Percentiles rank a stretch among this genome's conserved stretches.
Evolutionary conservation across 2,888 invertebrate genomes (phyloP).

Genomic region (Diabrotica balteata): DNA sequence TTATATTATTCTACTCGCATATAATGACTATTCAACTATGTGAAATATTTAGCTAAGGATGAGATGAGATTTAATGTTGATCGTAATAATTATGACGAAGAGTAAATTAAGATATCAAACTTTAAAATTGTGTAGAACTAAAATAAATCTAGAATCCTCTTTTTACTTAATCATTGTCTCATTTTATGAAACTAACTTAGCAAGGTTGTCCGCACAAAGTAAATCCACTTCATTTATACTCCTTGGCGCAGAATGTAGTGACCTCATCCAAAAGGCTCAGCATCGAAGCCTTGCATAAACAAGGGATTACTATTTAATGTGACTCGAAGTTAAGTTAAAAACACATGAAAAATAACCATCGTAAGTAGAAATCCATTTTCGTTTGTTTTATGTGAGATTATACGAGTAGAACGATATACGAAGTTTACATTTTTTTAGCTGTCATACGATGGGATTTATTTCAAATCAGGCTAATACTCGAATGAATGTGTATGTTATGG

Average conservation of each 20-base stretch:
- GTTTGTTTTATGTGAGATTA: constrained; percentile 30
- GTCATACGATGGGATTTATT: constrained; percentile 17
- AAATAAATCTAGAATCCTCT: no score
- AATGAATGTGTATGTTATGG: constrained; percentile 20
- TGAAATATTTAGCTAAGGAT: no score
- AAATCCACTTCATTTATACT: constrained; percentile 5
- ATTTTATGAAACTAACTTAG: no score
- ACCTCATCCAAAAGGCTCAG: constrained; percentile 28
- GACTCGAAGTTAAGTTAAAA: constrained; percentile 30
- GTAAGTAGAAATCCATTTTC: constrained; percentile 33
- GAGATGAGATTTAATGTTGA: no score
- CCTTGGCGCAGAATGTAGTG: constrained; percentile 26
- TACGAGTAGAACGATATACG: constrained; percentile 18
- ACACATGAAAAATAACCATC: constrained; percentile 35
- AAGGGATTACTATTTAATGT: constrained; percentile 38
- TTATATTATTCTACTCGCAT: no score
- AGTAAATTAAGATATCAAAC: no score
- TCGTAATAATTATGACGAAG: no score
- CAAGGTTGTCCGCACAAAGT: no score
- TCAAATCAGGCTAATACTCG: constrained; percentile 20
- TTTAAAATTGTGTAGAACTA: no score
- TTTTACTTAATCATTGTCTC: no score
- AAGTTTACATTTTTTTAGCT: constrained; percentile 18
- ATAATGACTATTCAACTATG: no score
- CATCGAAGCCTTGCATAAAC: constrained; percentile 36